These are phyloP conservation scores for Virgularia gustaviana DNA, from an alignment of 92 coral and sea anemone genomes.

Conservation along the genomic window DNA sequence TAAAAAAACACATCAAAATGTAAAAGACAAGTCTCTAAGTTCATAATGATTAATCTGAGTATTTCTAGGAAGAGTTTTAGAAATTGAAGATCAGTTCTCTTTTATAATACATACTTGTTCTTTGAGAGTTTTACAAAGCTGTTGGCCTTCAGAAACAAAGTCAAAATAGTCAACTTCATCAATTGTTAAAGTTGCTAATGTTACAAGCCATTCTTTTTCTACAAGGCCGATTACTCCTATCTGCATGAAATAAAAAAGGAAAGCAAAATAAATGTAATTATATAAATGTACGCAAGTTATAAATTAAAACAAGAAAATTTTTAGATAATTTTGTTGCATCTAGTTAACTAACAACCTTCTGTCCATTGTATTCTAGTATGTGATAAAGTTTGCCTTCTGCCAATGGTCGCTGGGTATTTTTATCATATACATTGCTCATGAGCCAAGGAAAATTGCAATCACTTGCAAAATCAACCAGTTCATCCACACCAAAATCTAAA, in stretches of 20 bases:
- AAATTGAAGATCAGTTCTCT: background rate
- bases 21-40: background rate
- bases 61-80: background rate
- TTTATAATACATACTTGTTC: slow-evolving; percentile 59
- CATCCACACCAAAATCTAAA: slow-evolving; percentile 96
- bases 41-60: background rate
- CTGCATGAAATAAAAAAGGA: slow-evolving; percentile 36
- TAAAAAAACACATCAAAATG: background rate
- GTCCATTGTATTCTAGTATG: slow-evolving; percentile 72
- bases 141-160: slow-evolving; percentile 72
- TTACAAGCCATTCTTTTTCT: slow-evolving; percentile 95
- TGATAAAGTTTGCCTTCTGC: slow-evolving; percentile 73
- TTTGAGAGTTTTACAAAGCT: slow-evolving; percentile 67
- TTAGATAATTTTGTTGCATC: no score
- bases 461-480: slow-evolving; percentile 73
- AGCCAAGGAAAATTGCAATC: slow-evolving; percentile 90
- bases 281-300: no score
- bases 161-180: slow-evolving; percentile 81
- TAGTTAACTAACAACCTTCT: no score
- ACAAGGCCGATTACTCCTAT: slow-evolving; percentile 93
- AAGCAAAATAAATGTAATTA: background rate
- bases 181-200: slow-evolving; percentile 88
- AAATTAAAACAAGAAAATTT: no score
- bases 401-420: slow-evolving; percentile 59
- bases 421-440: slow-evolving; percentile 88